Evolutionary conservation across 1,140 invertebrate species (phyloP).

Genomic region (Listronotus bonariensis): DNA sequence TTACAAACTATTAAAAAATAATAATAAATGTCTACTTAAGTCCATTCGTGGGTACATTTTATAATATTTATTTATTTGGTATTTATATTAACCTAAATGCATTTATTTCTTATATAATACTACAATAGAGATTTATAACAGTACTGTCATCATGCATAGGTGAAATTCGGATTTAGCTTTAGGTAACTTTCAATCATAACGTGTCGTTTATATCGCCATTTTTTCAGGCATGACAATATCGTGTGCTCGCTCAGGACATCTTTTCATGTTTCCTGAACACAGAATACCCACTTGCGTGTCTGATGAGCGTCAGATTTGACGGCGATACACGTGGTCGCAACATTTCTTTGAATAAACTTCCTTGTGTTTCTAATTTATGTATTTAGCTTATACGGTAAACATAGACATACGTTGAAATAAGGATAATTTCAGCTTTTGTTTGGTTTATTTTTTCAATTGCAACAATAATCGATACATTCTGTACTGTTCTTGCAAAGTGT

Average conservation of each 20-base stretch:
- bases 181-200: neutral
- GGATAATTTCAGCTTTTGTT: too few species aligned
- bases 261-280: slow-evolving; percentile 24
- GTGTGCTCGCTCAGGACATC: slow-evolving; percentile 25
- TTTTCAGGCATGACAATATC: slow-evolving; percentile 22
- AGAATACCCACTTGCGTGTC: slow-evolving; percentile 25
- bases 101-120: neutral
- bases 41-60: too few species aligned
- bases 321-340: slow-evolving; percentile 28
- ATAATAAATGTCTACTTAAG: too few species aligned
- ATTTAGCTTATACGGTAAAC: neutral
- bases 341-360: slow-evolving; percentile 25
- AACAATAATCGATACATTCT: too few species aligned
- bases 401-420: too few species aligned
- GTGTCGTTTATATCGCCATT: slow-evolving; percentile 17
- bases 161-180: too few species aligned
- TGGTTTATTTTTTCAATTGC: too few species aligned
- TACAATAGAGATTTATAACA: neutral
- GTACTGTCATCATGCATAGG: too few species aligned
- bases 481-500: too few species aligned
- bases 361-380: slow-evolving; percentile 26
- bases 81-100: too few species aligned
- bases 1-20: too few species aligned
- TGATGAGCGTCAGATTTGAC: slow-evolving; percentile 33
- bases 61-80: too few species aligned